phyloP scores from a whole-genome alignment of 2,797 vertebrate genomes.

The Tamandua tetradactyla region DNA sequence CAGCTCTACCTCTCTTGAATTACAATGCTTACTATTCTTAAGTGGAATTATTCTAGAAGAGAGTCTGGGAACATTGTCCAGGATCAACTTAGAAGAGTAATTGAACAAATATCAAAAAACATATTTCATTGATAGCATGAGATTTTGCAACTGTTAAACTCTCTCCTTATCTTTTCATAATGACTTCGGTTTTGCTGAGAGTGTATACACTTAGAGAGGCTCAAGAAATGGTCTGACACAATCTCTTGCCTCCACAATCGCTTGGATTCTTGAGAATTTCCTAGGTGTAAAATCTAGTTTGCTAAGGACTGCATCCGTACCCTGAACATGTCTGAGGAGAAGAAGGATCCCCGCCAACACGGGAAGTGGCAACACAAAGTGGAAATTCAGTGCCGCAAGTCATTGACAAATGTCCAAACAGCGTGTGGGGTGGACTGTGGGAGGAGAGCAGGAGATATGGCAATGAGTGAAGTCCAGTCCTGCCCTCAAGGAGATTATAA shows the following conservation, averaged over 20 bases:
- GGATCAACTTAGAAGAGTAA: conserved; percentile 42
- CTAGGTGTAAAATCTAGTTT: conserved; percentile 37
- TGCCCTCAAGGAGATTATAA: not conserved
- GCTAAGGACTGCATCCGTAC: not conserved
- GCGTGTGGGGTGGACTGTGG: not conserved
- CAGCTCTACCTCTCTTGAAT: conserved; percentile 44
- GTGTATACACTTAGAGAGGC: not conserved
- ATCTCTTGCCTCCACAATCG: conserved; percentile 1
- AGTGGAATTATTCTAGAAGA: conserved; percentile 55
- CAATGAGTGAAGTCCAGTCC: not conserved
- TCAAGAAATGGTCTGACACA: conserved; percentile 49
- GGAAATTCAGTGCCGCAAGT: not conserved
- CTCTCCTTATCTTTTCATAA: not conserved
- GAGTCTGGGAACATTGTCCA: conserved; percentile 3
- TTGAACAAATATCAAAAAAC: not conserved
- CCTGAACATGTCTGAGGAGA: not conserved
- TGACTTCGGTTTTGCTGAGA: conserved; percentile 52
- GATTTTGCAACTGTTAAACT: conserved; percentile 6
- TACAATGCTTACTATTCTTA: conserved; percentile 50
- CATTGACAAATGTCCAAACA: not conserved
- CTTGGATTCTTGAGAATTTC: conserved; percentile 44
- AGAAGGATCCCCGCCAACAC: not conserved
- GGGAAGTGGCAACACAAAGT: not conserved
- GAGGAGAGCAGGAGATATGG: not conserved
- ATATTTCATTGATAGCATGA: conserved; percentile 45